Percentiles rank a stretch among this genome's conserved stretches.
Conservation (phyloP, 2,113 vertebrate genomes). For the Campylomormyrus tamandua region DNA sequence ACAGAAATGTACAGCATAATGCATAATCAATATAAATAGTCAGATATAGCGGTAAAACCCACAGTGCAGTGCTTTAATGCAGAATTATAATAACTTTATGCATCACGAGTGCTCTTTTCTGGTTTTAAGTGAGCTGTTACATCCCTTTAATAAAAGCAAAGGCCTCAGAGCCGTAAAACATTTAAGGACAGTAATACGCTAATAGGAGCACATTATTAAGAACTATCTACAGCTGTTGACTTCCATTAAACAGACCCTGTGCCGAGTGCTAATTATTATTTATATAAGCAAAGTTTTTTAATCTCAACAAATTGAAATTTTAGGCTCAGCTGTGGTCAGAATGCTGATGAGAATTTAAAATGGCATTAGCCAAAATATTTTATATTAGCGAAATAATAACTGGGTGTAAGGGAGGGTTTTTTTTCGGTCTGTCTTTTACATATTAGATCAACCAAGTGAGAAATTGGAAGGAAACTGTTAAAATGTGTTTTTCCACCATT, state of each 20-base stretch:
- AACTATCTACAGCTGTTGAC: constrained; percentile 35
- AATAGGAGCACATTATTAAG: constrained; percentile 23
- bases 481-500: constrained; percentile 32
- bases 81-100: constrained; percentile 3
- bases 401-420: constrained; percentile 36
- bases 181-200: constrained; percentile 36
- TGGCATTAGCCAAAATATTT: constrained; percentile 23
- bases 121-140: background rate
- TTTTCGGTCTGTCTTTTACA: constrained; percentile 37
- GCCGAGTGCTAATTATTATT: constrained; percentile 39
- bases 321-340: constrained; percentile 32
- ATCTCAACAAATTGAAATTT: constrained; percentile 34
- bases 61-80: background rate
- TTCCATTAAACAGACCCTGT: constrained; percentile 17
- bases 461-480: constrained; percentile 43
- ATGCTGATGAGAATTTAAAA: constrained; percentile 40
- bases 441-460: constrained; percentile 47
- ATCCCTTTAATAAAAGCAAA: constrained; percentile 5
- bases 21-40: background rate
- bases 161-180: constrained; percentile 22
- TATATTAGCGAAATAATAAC: constrained; percentile 45
- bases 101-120: background rate
- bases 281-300: constrained; percentile 33
- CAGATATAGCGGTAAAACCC: background rate
- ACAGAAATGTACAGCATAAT: background rate